Evolutionary conservation across 2,113 vertebrate genomes (phyloP).

Genomic region (Sturnus vulgaris): DNA sequence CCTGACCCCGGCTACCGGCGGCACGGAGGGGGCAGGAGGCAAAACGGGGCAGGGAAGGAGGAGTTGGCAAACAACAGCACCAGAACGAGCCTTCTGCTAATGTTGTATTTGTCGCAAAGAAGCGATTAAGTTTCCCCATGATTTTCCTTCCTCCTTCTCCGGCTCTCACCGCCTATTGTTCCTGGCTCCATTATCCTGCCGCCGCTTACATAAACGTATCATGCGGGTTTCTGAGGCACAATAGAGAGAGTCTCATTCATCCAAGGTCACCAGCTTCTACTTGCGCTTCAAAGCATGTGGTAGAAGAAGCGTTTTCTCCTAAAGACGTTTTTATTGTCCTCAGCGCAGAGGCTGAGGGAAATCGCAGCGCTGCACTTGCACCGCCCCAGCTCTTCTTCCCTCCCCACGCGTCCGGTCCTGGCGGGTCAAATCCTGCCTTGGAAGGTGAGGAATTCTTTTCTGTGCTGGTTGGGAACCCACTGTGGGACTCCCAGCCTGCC

Average conservation of each 20-base stretch:
- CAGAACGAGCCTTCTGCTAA: not conserved
- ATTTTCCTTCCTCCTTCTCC: not conserved
- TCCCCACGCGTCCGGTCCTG: fast-evolving
- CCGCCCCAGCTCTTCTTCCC: constrained; percentile 28
- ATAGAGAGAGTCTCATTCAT: constrained; percentile 16
- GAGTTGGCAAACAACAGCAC: not conserved
- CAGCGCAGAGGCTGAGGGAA: not conserved
- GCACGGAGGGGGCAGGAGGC: not conserved
- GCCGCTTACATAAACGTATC: constrained; percentile 15
- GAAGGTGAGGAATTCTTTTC: not conserved
- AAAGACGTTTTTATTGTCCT: constrained; percentile 9
- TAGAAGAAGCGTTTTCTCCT: constrained; percentile 4
- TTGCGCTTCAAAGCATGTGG: constrained; percentile 49
- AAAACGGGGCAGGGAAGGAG: not conserved
- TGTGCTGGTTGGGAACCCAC: not conserved
- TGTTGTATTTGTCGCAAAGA: not conserved
- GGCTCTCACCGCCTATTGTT: constrained; percentile 7
- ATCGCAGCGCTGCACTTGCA: not conserved
- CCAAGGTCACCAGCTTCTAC: constrained; percentile 65
- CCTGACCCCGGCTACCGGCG: fast-evolving
- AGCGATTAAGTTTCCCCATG: not conserved
- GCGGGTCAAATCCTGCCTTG: not conserved
- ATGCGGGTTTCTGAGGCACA: constrained; percentile 5
- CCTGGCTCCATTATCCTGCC: constrained; percentile 15
- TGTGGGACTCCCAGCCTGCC: not conserved